Evolutionary conservation across 2,888 invertebrate species (phyloP), one percentile per base, ranked within the genome.

Genomic region (Apotomis betuletana): DNA sequence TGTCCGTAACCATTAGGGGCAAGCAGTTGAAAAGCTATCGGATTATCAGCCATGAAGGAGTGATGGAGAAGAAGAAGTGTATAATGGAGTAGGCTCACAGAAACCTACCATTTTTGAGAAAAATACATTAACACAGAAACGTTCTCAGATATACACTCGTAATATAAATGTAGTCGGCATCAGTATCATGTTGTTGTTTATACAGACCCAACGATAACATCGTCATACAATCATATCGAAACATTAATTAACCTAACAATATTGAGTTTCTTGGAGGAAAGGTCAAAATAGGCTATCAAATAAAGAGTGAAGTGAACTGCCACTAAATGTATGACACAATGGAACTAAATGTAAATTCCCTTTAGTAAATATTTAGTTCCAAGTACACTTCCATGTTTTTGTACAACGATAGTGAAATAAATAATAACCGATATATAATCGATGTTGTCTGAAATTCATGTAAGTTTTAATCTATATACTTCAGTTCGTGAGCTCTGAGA

Each of bases 221-320:
- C 10, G 41, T 41, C 41, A 49, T 9, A 9, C 49, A 8, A 49
- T 49, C 10, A 8, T 10, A 49, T 49, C 8, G 9, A 49, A 41
- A 6, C 5, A 41, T 6, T 49, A 49, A 9, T 49, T 13, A 41
- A 59, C n/a, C 1, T 12, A 27, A 61, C 49, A 61, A 62, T 63
- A 63, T 52, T 52, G 9, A 63, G 52, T 63, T 63, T 52, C 62
- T 63, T 5, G 38, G 52, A 63, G 62, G 13, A 52, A 38, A 63
- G 62, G 62, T 52, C 52, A 52, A 3, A n/a, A 13, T 13, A 51
- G 49, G 62, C 51, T 62, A 62, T 62, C 61, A n/a, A 12, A 36
- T 51, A 49, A 63, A n/a, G 52, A 38, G 13, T 13, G 51, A 36
- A 38, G 13, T 13, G 51, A 36, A 15, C 27, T 9, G 44, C 44